Evolutionary conservation across 2,113 vertebrate species (phyloP).

Genomic region (Ornithorhynchus anatinus): DNA sequence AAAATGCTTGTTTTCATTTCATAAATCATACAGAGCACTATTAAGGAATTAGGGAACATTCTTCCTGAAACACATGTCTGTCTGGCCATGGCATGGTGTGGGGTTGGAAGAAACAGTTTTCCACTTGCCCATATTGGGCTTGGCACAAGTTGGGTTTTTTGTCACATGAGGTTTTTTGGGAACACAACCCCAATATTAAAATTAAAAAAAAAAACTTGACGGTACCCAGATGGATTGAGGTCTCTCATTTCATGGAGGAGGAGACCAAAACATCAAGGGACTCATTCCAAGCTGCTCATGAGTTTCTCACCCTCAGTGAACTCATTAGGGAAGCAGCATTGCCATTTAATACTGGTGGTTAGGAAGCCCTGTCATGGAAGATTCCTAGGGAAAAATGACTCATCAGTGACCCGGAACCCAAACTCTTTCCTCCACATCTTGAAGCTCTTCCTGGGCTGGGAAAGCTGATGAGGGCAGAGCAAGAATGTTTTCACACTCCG

Average conservation of each 20-base stretch:
- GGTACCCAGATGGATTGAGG: too few relatives aligned
- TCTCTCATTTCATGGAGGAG: background rate
- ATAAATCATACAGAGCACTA: too few relatives aligned
- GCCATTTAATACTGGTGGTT: background rate
- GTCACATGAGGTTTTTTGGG: too few relatives aligned
- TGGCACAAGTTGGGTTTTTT: too few relatives aligned
- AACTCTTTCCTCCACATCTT: background rate
- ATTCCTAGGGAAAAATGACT: background rate
- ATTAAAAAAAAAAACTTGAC: too few relatives aligned
- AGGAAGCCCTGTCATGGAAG: background rate
- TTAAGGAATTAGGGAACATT: too few relatives aligned
- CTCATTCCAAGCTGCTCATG: background rate
- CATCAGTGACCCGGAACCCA: background rate
- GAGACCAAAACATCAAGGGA: background rate
- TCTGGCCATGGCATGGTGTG: too few relatives aligned
- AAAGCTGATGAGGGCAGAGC: background rate
- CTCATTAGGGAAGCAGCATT: constrained; percentile 6
- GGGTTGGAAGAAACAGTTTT: too few relatives aligned
- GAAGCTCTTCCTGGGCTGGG: background rate
- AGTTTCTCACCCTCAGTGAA: background rate
- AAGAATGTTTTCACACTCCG: background rate
- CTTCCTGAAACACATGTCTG: too few relatives aligned
- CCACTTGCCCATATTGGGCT: too few relatives aligned
- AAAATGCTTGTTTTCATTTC: too few relatives aligned
- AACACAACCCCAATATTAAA: too few relatives aligned